A percentile compares a stretch with the other conserved stretches of the same genome.
These are phyloP conservation scores for Intellagama lesueurii DNA, from an alignment of 2,797 vertebrate genomes.

Conservation along the genomic window DNA sequence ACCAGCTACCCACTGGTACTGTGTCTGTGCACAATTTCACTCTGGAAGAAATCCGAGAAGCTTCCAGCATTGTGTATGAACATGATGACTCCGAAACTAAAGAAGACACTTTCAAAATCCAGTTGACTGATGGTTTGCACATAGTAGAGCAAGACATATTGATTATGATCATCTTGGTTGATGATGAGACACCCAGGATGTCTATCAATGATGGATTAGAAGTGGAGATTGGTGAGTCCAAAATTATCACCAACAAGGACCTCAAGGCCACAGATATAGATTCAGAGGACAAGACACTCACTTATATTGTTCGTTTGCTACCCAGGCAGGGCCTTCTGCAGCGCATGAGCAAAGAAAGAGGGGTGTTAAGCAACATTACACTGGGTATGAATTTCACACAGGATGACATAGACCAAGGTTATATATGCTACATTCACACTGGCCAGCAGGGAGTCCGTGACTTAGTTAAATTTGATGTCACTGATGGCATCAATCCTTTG, in stretches of 20 bases:
- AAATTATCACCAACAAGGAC: conserved; percentile 83
- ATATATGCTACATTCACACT: conserved; percentile 86
- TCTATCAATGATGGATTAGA: conserved; percentile 86
- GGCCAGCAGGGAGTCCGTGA: conserved; percentile 87
- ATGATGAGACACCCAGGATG: conserved; percentile 89
- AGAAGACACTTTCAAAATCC: conserved; percentile 87
- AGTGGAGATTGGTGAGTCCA: conserved; percentile 86
- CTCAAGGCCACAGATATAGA: conserved; percentile 90
- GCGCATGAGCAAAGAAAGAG: conserved; percentile 79
- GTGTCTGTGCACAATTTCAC: conserved; percentile 80
- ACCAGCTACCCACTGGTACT: conserved; percentile 84
- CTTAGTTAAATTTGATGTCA: conserved; percentile 90
- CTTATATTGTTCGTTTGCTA: conserved; percentile 82
- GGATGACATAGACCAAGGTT: conserved; percentile 85
- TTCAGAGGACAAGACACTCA: conserved; percentile 86
- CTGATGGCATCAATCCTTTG: conserved; percentile 87
- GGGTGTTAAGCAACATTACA: conserved; percentile 82
- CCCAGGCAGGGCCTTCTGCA: conserved; percentile 88
- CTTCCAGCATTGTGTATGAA: conserved; percentile 88
- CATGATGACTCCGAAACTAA: conserved; percentile 90
- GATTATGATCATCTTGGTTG: conserved; percentile 86
- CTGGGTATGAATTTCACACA: conserved; percentile 90
- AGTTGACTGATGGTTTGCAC: conserved; percentile 86
- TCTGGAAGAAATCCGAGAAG: conserved; percentile 86
- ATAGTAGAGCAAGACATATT: conserved; percentile 82